phyloP scores from a whole-genome alignment of 1,140 invertebrate species.

The Atta texana region DNA sequence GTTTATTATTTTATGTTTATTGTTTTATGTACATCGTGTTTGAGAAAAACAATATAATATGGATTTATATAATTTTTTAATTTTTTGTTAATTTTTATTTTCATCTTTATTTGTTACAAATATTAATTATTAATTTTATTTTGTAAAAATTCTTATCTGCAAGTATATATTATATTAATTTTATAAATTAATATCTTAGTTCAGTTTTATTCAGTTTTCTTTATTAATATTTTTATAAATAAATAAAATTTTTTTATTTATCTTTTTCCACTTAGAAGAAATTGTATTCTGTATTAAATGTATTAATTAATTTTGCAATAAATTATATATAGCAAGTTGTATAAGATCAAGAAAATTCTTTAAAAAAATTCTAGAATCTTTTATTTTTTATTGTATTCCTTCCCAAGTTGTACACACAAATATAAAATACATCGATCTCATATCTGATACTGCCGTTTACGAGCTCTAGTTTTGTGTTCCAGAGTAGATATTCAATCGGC shows the following conservation, averaged over 20 bases:
- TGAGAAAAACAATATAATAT: not conserved
- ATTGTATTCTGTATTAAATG: not conserved
- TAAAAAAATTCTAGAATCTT: not conserved
- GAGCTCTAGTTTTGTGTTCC: slow-evolving; percentile 74
- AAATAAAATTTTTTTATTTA: slow-evolving; percentile 2
- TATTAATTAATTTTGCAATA: not conserved
- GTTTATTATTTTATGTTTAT: not conserved
- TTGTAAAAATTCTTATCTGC: not conserved
- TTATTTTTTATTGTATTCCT: not conserved
- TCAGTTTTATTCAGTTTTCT: not conserved
- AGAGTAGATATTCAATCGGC: slow-evolving; percentile 92
- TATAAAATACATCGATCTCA: not conserved
- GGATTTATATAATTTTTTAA: not conserved
- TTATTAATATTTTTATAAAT: not conserved
- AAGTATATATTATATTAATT: not conserved
- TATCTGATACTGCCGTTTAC: slow-evolving; percentile 1
- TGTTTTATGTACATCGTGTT: not conserved
- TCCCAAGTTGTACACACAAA: not conserved
- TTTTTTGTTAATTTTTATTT: not conserved
- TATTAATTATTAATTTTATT: not conserved
- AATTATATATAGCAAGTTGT: not conserved
- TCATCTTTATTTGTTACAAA: not conserved
- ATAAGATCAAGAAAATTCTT: not conserved
- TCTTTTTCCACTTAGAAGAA: not conserved
- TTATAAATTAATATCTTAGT: slow-evolving; percentile 16